These are phyloP conservation scores for Petrosia ficiformis DNA, from an alignment of 37 sponge, comb jelly and placozoan genomes.

Conservation along the genomic window DNA sequence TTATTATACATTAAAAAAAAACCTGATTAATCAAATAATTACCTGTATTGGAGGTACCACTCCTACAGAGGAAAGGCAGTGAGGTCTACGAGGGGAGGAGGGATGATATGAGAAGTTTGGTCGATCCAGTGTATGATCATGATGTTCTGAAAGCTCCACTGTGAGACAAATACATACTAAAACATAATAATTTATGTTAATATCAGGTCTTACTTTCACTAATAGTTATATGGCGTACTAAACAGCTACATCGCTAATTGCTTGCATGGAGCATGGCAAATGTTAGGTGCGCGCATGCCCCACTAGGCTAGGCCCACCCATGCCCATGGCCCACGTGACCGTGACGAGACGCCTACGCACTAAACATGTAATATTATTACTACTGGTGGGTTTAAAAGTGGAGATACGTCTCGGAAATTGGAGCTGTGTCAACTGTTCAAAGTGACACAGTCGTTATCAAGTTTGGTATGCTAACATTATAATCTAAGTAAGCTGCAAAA, in stretches of 20 bases:
- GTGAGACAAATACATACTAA: too few species aligned
- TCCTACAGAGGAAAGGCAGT: conserved; percentile 10
- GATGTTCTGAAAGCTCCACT: conserved; percentile 11
- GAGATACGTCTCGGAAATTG: background rate
- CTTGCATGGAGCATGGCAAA: too few species aligned
- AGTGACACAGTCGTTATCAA: background rate
- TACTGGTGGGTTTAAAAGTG: conserved; percentile 30
- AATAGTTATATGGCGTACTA: too few species aligned
- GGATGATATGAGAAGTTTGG: conserved; percentile 30
- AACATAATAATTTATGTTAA: too few species aligned
- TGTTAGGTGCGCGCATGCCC: too few species aligned
- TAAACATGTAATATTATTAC: conserved; percentile 14
- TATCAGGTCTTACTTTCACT: too few species aligned
- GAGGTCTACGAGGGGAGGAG: conserved; percentile 6
- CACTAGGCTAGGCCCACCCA: too few species aligned
- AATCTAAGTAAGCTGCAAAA: too few species aligned
- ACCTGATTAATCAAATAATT: background rate
- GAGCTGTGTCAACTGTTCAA: too few species aligned
- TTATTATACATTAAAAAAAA: background rate
- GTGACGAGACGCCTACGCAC: too few species aligned
- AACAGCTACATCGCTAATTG: too few species aligned
- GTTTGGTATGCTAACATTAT: background rate
- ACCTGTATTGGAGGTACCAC: conserved; percentile 16
- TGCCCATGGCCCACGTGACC: too few species aligned
- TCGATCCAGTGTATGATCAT: conserved; percentile 23